Base-by-base conservation (phyloP, 2,113 vertebrate genomes). In the Drymodes brunneopygia region DNA sequence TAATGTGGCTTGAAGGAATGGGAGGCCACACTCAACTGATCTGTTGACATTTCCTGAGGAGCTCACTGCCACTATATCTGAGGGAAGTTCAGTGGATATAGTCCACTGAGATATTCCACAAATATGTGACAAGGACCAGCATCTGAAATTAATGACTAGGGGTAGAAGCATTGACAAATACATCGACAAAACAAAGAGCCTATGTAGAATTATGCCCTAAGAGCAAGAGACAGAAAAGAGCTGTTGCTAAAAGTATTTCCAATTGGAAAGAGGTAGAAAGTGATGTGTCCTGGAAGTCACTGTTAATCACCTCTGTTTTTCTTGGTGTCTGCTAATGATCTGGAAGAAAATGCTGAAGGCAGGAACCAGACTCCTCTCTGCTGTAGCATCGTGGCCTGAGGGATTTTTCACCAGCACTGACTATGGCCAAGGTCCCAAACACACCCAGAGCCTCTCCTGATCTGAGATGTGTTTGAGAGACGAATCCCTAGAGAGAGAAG, bases 11-110 rank as follows among this genome's bases (percentile, higher is more conserved):
- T 83, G 24, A 70, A 94, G 54, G 16, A 28, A 12, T 19, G 7
- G 74, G 96, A 97, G 73, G 81, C 84, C 54, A n/a, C 93, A 93
- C 28, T 64, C 78, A 73, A 47, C 64, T 36, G 80, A 91, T 80
- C 81, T 77, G 53, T 61, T 53, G 84, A 62, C 15, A 3, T 73
- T 84, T 74, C 65, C 85, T 2, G 2, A 58, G 78, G 82, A 95
- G 45, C 67, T 83, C 75, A 65, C 85, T 97, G 93, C 89, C 90
- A 71, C 67, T 65, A 0, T 40, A 31, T 45, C 56, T 86, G 78
- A 54, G 33, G 77, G 64, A 64, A 51, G 10, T 48, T 58, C 54
- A 40, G n/a, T 18, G 38, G 58, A 56, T 45, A n/a, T 15, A 44
- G 28, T 3, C 36, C 64, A 67, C 44, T 80, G 88, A 92, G 65